A percentile compares a stretch with the other conserved stretches of the same genome.
phyloP scores from a whole-genome alignment of 2,797 vertebrate genomes.

The Meriones psammophilus region DNA sequence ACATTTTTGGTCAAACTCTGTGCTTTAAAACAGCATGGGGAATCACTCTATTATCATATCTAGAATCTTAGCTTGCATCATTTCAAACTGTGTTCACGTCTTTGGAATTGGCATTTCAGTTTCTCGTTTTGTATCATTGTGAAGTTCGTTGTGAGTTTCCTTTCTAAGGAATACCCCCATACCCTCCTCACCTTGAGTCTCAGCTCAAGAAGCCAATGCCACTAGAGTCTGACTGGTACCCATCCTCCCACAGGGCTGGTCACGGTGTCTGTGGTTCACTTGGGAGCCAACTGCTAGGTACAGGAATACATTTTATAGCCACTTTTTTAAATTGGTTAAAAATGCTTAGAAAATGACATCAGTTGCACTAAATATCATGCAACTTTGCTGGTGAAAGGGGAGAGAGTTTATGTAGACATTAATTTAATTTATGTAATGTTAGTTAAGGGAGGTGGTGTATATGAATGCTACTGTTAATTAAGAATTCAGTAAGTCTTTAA shows the following conservation, averaged over 20 bases:
- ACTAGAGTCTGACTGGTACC: conserved; percentile 33
- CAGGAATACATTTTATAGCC: conserved; percentile 74
- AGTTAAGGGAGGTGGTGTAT: conserved; percentile 4
- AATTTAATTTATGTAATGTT: conserved; percentile 39
- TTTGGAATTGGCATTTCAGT: conserved; percentile 40
- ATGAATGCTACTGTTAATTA: conserved; percentile 32
- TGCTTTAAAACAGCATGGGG: not conserved
- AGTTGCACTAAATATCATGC: conserved; percentile 70
- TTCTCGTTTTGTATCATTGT: conserved; percentile 42
- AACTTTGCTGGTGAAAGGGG: conserved; percentile 62
- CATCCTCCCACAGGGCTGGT: conserved; percentile 62
- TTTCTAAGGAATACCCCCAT: not conserved
- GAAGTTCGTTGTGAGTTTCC: conserved; percentile 53
- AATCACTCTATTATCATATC: not conserved
- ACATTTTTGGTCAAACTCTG: not conserved
- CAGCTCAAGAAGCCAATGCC: conserved; percentile 41
- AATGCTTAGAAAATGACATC: conserved; percentile 81
- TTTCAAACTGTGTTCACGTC: conserved; percentile 6
- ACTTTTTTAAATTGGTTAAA: conserved; percentile 73
- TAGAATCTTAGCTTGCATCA: not conserved
- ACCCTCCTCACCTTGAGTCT: conserved; percentile 49
- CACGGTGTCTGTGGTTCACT: conserved; percentile 70
- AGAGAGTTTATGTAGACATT: conserved; percentile 62
- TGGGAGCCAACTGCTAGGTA: conserved; percentile 77
- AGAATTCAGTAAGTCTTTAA: conserved; percentile 16